Evolutionary conservation across 2,113 vertebrate species (phyloP), one percentile per base, ranked within the genome.

Genomic region (Nothoprocta perdicaria): DNA sequence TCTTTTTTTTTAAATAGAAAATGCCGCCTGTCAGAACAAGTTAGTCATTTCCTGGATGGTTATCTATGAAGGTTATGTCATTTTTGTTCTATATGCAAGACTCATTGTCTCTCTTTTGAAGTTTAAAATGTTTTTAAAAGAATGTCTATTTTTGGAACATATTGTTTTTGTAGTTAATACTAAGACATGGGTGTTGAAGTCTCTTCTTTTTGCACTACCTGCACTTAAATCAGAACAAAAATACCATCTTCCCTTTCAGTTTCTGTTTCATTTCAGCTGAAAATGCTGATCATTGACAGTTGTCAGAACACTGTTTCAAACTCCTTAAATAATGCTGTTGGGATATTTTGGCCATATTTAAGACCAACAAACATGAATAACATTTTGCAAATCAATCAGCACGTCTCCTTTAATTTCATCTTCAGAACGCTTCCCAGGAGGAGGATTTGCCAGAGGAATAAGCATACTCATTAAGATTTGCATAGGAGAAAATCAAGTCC

Each of bases 401-500:
- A 46, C 26, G 85, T 57, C 23, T 50, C 38, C 52, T 77, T 91
- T 81, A 93, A 89, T 94, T 88, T 87, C 5, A 29, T 63, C 83
- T 45, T 92, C 77, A 84, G 67, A 94, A 65, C 40, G 8, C 62
- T 94, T 95, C 90, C 75, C 61, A 78, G 48, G 55, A 78, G 69
- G 27, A 89, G 10, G 29, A 69, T 94, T 95, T 97, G 55, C 66
- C 93, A 9, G 38, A 83, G 31, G 72, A 95, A 75, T 88, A 92
- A 93, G 22, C 65, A 94, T n/a, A 71, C 66, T 88, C 23, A 40
- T 83, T 89, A 71, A 33, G 52, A 79, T 52, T 83, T 41, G 88
- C 92, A 86, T 83, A 74, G 80, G 75, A 81, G 87, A 95, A 94
- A 90, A 94, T 92, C 53, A 84, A 89, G 80, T 22, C 46, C 24